These are phyloP conservation scores for Ginglymostoma cirratum DNA, from an alignment of 2,113 vertebrate genomes.

Conservation along the genomic window DNA sequence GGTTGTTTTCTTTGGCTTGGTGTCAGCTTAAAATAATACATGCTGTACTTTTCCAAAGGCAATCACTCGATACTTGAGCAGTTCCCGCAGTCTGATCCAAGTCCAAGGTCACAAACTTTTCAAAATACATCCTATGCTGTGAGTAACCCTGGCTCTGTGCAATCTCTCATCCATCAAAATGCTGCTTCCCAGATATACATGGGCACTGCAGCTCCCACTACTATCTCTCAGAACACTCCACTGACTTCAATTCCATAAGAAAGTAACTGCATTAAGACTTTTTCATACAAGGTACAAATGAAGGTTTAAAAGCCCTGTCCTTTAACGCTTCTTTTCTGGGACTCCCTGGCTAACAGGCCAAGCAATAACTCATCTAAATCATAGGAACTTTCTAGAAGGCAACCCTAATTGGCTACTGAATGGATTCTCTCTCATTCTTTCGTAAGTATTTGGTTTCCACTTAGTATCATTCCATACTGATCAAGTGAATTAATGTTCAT, in stretches of 20 bases:
- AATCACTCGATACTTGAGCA: neutral
- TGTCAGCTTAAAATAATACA: constrained; percentile 2
- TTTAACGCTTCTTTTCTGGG: neutral
- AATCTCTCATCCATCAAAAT: neutral
- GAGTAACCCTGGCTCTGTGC: neutral
- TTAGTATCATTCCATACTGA: neutral
- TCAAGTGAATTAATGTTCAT: neutral
- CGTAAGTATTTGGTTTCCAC: neutral
- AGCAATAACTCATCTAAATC: neutral
- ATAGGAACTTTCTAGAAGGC: neutral
- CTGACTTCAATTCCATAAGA: neutral
- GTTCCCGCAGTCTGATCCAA: neutral
- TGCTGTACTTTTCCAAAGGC: constrained; percentile 26
- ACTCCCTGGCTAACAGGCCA: neutral
- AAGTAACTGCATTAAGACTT: neutral
- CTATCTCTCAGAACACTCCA: neutral
- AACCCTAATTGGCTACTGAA: neutral
- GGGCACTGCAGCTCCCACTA: neutral
- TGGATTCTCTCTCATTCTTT: neutral
- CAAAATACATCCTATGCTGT: neutral
- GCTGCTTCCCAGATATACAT: neutral
- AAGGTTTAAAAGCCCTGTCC: neutral
- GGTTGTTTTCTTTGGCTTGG: constrained; percentile 18
- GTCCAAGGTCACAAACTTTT: neutral
- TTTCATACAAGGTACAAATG: too few relatives aligned